Evolutionary conservation across 2,888 invertebrate species (phyloP).

Genomic region (Cryptus armator): DNA sequence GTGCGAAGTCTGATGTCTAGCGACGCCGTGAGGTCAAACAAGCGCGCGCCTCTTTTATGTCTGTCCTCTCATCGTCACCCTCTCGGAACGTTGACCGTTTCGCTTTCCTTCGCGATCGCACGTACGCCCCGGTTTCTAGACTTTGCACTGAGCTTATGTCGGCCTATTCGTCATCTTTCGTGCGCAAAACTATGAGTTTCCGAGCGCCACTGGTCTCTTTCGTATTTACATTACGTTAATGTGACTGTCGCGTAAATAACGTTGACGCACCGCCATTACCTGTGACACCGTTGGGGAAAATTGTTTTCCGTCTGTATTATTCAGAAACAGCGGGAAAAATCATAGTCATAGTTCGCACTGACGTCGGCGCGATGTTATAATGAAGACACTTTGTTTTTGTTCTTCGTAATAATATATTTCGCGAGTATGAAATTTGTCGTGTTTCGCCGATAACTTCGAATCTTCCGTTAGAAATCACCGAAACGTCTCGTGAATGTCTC

Average conservation of each 20-base stretch:
- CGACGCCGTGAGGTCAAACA: neutral
- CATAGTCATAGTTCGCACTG: no score
- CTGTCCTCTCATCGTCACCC: no score
- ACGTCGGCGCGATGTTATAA: no score
- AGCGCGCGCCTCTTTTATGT: neutral
- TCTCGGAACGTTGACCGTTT: conserved; percentile 33
- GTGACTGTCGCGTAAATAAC: neutral
- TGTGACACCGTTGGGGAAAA: no score
- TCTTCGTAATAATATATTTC: no score
- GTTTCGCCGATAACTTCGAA: neutral
- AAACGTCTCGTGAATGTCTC: neutral
- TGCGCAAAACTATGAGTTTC: conserved; percentile 9
- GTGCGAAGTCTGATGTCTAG: neutral
- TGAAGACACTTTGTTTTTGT: no score
- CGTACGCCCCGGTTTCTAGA: conserved; percentile 4
- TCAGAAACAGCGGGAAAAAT: no score
- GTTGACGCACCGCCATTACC: no score
- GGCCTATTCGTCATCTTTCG: neutral
- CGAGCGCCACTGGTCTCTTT: neutral
- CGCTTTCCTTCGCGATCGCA: conserved; percentile 9
- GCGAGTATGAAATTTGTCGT: neutral
- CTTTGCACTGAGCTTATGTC: conserved; percentile 21
- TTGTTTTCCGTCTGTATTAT: no score
- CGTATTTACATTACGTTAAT: neutral
- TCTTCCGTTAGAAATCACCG: neutral